Percentiles rank a stretch among this genome's conserved stretches.
Conservation (phyloP, 2,888 invertebrate species). For the Anthophora plumipes region DNA sequence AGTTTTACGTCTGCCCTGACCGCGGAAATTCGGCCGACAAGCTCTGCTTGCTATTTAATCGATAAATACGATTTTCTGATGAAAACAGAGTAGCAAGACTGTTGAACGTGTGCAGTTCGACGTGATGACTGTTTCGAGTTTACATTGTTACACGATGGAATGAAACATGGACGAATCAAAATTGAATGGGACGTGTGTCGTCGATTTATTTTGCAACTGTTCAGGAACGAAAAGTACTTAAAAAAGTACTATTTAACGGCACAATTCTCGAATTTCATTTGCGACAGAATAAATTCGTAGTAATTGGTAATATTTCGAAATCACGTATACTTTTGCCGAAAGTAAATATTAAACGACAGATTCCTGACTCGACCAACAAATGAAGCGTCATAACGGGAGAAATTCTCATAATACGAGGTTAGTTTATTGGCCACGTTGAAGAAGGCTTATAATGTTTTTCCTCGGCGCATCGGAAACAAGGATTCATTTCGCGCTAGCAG, state of each 20-base stretch:
- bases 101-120: background rate
- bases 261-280: background rate
- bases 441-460: conserved; percentile 59
- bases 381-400: conserved; percentile 22
- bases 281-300: too few species aligned
- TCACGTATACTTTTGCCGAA: too few species aligned
- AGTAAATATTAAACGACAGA: background rate
- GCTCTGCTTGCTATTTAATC: conserved; percentile 41
- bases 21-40: conserved; percentile 32
- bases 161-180: conserved; percentile 12
- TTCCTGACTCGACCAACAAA: conserved; percentile 53
- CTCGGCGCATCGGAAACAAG: conserved; percentile 42
- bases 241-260: background rate
- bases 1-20: conserved; percentile 38
- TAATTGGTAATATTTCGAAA: too few species aligned
- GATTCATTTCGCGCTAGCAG: conserved; percentile 30
- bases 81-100: conserved; percentile 36
- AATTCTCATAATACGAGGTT: conserved; percentile 68
- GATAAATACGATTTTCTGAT: conserved; percentile 39
- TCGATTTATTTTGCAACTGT: conserved; percentile 14
- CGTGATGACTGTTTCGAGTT: background rate
- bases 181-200: conserved; percentile 17
- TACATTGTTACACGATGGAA: conserved; percentile 12
- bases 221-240: background rate
- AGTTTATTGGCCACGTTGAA: conserved; percentile 64